Conservation (phyloP, 53 echinoderm and acorn worm genomes). For the Echinarachnius parma region DNA sequence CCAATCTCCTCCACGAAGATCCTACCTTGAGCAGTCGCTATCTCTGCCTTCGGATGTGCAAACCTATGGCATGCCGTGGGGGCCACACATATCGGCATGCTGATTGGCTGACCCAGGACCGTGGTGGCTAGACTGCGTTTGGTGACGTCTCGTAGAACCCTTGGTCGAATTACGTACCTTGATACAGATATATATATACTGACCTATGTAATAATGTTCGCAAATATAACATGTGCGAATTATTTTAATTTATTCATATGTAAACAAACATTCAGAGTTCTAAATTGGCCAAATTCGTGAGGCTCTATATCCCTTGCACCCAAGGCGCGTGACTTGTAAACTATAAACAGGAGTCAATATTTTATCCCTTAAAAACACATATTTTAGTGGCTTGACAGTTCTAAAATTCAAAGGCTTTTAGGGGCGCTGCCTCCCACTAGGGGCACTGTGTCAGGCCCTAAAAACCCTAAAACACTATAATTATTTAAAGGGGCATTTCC, state of each 20-base stretch:
- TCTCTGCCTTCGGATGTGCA: slow-evolving; percentile 24
- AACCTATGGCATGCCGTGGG: slow-evolving; percentile 2
- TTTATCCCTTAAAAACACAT: background rate
- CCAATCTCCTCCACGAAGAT: too few relatives aligned
- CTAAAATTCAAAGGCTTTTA: too few relatives aligned
- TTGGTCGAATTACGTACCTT: slow-evolving; percentile 25
- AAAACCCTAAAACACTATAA: too few relatives aligned
- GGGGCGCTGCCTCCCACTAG: too few relatives aligned
- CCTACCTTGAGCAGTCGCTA: slow-evolving; percentile 11
- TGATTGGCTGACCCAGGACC: slow-evolving; percentile 23
- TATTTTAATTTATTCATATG: too few relatives aligned
- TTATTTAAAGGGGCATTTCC: too few relatives aligned
- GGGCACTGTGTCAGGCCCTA: too few relatives aligned
- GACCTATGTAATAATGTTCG: too few relatives aligned
- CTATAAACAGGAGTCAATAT: background rate
- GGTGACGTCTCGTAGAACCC: slow-evolving; percentile 24
- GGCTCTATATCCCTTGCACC: too few relatives aligned
- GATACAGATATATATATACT: background rate
- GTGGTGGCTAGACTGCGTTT: slow-evolving; percentile 3
- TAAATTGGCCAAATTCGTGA: too few relatives aligned
- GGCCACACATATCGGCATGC: slow-evolving; percentile 20
- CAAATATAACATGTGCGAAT: too few relatives aligned
- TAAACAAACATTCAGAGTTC: background rate
- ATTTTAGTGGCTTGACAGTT: background rate
- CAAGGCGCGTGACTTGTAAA: background rate